Base-by-base conservation (phyloP, 2,888 invertebrate genomes). In the Hofmannophila pseudospretella region DNA sequence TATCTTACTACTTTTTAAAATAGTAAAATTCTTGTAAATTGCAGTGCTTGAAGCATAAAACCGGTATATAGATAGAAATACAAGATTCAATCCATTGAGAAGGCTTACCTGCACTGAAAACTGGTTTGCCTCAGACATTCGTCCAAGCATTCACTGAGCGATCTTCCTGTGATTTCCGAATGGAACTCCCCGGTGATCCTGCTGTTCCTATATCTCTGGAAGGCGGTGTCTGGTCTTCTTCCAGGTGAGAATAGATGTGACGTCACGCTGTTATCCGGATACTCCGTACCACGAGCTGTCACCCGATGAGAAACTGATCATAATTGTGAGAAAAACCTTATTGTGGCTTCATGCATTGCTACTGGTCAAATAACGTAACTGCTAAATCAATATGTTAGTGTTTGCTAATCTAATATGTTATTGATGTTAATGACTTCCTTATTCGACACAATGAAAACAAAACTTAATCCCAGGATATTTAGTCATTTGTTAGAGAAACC, bases 101-200 rank as follows among this genome's bases (percentile, higher is more conserved):
- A n/a, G n/a, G n/a, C 19, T 37, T 93, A 95, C 77, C 95, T 90
- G 85, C 96, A 96, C 62, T 95, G 95, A 72, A 96, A 95, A 71
- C 95, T 95, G 8, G 95, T 94, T 79, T 96, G 96, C 46, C 96
- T 88, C 47, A 96, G 87, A 67, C 96, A 96, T 67, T 96, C 96
- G 69, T 96, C 96, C 57, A 96, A 75, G 65, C 96, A 96, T 75
- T 96, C 96, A 77, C 95, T 96, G 42, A 96, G 84, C 8, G 96
- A 94, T 43, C 95, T 89, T 31, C 95, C 95, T 3, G 94, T 95
- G 59, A 96, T 95, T 80, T 96, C 96, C 4, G 95, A 95, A 71
- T 95, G 95, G 73, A 94, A 95, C 76, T 96, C 95, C 3, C 95
- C 95, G 37, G 95, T 94, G 28, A 96, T 89, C 41, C 95, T 89